Percentiles rank a stretch among this genome's conserved stretches.
Conservation (phyloP, 2,797 vertebrate species). For the Neosalanx taihuensis region DNA sequence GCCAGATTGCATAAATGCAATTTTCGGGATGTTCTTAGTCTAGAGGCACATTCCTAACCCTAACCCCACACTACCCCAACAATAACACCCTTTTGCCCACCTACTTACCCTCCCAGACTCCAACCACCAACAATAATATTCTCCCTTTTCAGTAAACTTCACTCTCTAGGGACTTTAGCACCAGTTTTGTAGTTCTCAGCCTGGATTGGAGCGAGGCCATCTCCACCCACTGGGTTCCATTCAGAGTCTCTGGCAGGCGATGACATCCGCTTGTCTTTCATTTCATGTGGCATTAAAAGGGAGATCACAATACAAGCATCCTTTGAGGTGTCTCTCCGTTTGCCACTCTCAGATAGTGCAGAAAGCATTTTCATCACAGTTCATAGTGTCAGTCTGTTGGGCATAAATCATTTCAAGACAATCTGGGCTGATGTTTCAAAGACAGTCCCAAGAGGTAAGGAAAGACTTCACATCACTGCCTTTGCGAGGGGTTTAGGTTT, state of each 20-base stretch:
- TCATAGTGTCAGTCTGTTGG: neutral
- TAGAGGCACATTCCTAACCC: slow-evolving; percentile 47
- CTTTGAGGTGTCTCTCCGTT: neutral
- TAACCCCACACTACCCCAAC: slow-evolving; percentile 27
- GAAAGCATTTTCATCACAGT: neutral
- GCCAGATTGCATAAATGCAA: slow-evolving; percentile 54
- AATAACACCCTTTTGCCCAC: neutral
- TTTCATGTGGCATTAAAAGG: neutral
- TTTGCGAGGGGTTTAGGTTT: neutral
- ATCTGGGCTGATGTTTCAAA: neutral
- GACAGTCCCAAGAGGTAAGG: neutral
- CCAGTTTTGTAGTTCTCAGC: neutral
- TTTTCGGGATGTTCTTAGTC: slow-evolving; percentile 53
- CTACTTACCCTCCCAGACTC: neutral
- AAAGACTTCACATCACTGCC: neutral
- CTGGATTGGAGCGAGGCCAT: neutral
- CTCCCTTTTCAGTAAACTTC: neutral
- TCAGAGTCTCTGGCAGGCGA: neutral
- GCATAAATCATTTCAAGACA: neutral
- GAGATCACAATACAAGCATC: neutral
- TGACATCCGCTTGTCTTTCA: neutral
- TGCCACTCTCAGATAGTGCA: neutral
- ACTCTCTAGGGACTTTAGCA: neutral
- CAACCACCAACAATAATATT: neutral
- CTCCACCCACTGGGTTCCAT: neutral